Conservation (phyloP, 35 echinoderm and acorn worm species). For the Diadema setosum region DNA sequence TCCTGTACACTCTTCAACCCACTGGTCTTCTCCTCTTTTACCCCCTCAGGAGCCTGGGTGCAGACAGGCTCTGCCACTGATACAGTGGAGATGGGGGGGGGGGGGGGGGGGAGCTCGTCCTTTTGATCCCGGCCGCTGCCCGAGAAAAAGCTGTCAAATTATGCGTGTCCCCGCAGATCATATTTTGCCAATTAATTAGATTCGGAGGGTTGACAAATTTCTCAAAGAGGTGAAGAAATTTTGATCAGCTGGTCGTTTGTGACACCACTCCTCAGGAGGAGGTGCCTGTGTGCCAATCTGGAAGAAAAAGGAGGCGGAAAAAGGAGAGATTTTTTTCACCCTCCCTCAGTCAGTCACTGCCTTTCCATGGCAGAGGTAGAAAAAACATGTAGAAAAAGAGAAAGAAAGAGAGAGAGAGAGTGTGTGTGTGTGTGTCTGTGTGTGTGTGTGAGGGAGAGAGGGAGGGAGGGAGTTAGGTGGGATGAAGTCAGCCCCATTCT, state of each 20-base stretch:
- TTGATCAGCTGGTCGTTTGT: neutral
- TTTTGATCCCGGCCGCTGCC: neutral
- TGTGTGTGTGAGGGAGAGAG: neutral
- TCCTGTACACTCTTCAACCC: no score
- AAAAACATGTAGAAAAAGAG: neutral
- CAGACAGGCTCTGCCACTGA: neutral
- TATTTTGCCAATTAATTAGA: slow-evolving; percentile 12
- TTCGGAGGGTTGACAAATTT: slow-evolving; percentile 10
- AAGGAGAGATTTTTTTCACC: no score
- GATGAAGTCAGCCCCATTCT: no score
- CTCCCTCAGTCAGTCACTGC: no score
- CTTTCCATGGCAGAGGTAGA: no score
- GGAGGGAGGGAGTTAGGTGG: neutral
- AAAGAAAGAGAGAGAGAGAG: neutral
- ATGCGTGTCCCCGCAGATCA: neutral
- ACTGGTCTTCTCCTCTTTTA: no score
- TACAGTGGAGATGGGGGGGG: neutral
- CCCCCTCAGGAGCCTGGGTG: no score
- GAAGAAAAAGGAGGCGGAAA: neutral
- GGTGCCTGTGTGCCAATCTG: neutral
- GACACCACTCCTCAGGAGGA: neutral
- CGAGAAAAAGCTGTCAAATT: neutral
- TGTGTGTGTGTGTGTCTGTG: neutral
- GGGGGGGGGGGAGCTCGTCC: neutral
- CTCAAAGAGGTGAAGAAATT: neutral